Evolutionary conservation across 2,888 invertebrate genomes (phyloP).

Genomic region (Sepioteuthis lessoniana): DNA sequence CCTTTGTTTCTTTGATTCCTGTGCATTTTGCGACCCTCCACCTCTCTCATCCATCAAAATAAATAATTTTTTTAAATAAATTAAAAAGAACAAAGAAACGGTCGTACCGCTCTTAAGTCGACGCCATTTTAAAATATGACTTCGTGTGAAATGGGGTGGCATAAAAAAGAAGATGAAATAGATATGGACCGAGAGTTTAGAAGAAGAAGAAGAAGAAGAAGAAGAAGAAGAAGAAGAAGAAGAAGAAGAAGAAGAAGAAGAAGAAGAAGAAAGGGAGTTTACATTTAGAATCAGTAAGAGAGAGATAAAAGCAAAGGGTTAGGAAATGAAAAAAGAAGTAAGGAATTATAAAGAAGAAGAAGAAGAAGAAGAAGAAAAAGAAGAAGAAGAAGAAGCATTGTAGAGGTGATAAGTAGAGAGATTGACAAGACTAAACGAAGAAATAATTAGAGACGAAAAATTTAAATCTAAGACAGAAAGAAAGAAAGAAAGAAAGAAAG

Average conservation of each 20-base stretch:
- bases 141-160: neutral
- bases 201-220: no score
- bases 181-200: neutral
- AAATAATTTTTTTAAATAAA: neutral
- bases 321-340: neutral
- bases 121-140: slow-evolving; percentile 23
- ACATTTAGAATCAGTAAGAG: no score
- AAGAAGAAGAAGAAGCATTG: neutral
- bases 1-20: neutral
- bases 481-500: neutral
- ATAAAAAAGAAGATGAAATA: neutral
- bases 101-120: neutral
- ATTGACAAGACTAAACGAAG: neutral
- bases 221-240: no score
- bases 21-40: neutral
- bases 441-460: neutral
- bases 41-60: slow-evolving; percentile 1
- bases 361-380: neutral
- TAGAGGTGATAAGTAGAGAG: neutral
- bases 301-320: no score
- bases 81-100: neutral
- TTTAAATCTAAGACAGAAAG: neutral
- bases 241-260: no score
- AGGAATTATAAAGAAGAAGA: neutral
- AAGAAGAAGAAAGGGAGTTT: no score